These are phyloP conservation scores for Cosmia pyralina DNA, from an alignment of 2,888 invertebrate species.

Conservation along the genomic window DNA sequence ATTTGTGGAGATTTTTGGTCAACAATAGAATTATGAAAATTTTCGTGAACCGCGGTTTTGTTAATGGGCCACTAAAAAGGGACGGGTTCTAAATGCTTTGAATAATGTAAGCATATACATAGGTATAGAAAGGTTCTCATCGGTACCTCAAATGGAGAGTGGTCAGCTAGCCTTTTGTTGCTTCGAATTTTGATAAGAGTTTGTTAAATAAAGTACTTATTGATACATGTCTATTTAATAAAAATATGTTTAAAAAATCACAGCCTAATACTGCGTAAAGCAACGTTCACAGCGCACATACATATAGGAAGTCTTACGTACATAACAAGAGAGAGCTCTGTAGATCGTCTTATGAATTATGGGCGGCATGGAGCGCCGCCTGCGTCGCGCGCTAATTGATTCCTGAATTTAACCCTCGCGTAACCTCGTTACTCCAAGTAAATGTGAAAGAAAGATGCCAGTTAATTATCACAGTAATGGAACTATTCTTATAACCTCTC, in stretches of 20 bases:
- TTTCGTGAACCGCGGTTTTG: constrained; percentile 72
- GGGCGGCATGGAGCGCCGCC: constrained; percentile 65
- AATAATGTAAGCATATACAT: constrained; percentile 75
- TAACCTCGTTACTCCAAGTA: constrained; percentile 60
- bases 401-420: constrained; percentile 73
- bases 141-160: constrained; percentile 66
- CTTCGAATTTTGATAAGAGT: constrained; percentile 55
- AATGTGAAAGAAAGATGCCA: constrained; percentile 40
- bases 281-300: constrained; percentile 1
- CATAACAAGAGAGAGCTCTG: constrained; percentile 68
- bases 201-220: constrained; percentile 44
- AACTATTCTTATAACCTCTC: constrained; percentile 4
- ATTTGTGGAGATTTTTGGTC: constrained; percentile 62
- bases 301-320: constrained; percentile 17
- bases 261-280: background rate
- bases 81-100: constrained; percentile 81
- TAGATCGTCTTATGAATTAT: constrained; percentile 78
- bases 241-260: constrained; percentile 4
- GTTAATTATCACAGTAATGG: constrained; percentile 27
- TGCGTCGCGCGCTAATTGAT: constrained; percentile 78
- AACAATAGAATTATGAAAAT: constrained; percentile 78
- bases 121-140: constrained; percentile 69
- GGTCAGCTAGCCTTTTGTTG: constrained; percentile 59
- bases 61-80: constrained; percentile 78
- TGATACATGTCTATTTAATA: constrained; percentile 17